Evolutionary conservation across 2,888 invertebrate species (phyloP), one percentile per base, ranked within the genome.

Genomic region (Epinotia bilunana): DNA sequence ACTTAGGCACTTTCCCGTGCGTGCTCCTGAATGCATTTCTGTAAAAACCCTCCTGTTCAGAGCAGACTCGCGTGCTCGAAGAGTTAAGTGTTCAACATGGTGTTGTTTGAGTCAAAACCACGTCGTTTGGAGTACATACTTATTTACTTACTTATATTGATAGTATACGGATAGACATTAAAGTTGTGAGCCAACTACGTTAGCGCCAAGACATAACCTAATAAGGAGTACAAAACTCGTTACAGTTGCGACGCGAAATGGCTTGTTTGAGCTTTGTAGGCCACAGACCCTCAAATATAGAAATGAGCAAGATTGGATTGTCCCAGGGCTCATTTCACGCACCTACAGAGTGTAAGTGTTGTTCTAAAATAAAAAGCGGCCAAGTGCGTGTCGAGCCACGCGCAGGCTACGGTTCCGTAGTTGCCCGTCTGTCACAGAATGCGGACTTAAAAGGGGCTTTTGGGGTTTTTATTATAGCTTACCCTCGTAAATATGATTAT

Each of bases 21-120:
- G 90, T 91, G 91, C 88, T 86, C 82, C 78, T 87, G 91, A 91
- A 91, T 90, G 90, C 89, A 90, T 90, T 91, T 85, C 83, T 83
- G 83, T 86, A 87, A 83, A 85, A 83, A 84, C 80, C 84, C 82
- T 81, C 78, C 81, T 82, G 82, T 80, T 83, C 84, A 80, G 73
- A 69, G 58, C 63, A 75, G 72, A 49, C 72, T 68, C 39, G 63
- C 80, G 84, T 86, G 81, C 87, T 87, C 82, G 81, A 85, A 81
- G 79, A 77, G 79, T 80, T 43, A 75, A 72, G 71, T 62, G 71
- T 65, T 60, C 3, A 49, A 65, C 65, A 72, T 55, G 49, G 70
- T 53, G 53, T 62, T 71, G 58, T 57, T 46, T 69, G 60, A 60
- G 58, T 58, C 28, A 46, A 60, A 46, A 46, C n/a, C n/a, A 33